Percentiles rank a stretch among this genome's conserved stretches.
Conservation (phyloP, 2,888 invertebrate genomes). For the Andrena haemorrhoa region DNA sequence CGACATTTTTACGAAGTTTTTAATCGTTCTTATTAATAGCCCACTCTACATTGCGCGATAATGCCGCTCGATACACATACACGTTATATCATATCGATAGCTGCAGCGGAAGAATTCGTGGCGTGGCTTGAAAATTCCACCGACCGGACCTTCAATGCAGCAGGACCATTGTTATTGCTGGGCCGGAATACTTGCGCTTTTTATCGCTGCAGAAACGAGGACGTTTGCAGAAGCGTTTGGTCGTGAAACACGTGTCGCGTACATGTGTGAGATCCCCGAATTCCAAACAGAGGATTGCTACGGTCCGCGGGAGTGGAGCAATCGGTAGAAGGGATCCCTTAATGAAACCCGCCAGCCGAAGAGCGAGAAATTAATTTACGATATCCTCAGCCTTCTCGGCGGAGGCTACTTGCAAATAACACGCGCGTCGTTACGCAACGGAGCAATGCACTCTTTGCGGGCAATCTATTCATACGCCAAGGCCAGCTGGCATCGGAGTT, state of each 20-base stretch:
- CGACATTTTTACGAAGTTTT: slow-evolving; percentile 7
- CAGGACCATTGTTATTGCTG: neutral
- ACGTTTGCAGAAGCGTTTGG: too few species aligned
- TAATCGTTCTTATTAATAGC: slow-evolving; percentile 40
- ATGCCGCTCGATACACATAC: neutral
- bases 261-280: neutral
- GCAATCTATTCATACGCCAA: slow-evolving; percentile 81
- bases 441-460: slow-evolving; percentile 82
- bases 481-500: slow-evolving; percentile 75
- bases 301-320: slow-evolving; percentile 6
- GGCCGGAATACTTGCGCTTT: neutral
- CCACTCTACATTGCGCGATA: slow-evolving; percentile 18
- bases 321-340: slow-evolving; percentile 21
- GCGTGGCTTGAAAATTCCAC: neutral
- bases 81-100: neutral
- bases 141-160: neutral
- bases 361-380: slow-evolving; percentile 41
- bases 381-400: neutral
- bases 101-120: neutral
- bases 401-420: slow-evolving; percentile 73
- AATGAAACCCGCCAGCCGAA: slow-evolving; percentile 25
- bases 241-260: neutral
- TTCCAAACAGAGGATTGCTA: too few species aligned
- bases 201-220: too few species aligned
- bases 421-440: slow-evolving; percentile 78